phyloP scores from a whole-genome alignment of 2,797 vertebrate genomes.

The Simalia tracyae region DNA sequence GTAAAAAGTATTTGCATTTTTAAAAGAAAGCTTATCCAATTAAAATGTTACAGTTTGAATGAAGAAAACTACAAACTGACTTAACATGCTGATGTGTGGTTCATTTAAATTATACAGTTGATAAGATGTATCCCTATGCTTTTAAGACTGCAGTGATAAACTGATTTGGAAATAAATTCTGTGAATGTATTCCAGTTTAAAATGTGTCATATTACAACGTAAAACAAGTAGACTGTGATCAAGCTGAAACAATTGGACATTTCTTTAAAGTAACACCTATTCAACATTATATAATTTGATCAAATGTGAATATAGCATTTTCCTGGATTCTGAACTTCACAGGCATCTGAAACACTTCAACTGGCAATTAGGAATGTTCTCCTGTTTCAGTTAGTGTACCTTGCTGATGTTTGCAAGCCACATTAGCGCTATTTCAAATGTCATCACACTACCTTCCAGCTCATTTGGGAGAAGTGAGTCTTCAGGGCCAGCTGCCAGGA shows the following conservation, averaged over 20 bases:
- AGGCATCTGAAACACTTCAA: neutral
- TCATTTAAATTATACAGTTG: neutral
- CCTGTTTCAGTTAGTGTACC: neutral
- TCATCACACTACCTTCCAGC: neutral
- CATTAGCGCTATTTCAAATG: neutral
- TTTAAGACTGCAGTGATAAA: neutral
- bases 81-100: neutral
- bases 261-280: neutral
- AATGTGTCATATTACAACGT: neutral
- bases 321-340: neutral
- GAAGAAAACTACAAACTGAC: neutral
- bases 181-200: neutral
- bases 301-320: neutral
- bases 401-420: neutral
- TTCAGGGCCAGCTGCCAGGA: too few relatives aligned
- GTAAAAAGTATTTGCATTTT: neutral
- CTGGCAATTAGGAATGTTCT: neutral
- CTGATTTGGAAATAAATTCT: neutral
- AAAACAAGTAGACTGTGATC: neutral
- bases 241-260: neutral
- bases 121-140: neutral
- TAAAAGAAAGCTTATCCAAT: neutral
- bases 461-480: neutral
- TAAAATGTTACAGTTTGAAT: neutral
- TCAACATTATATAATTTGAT: neutral